Evolutionary conservation across 2,113 vertebrate species (phyloP).

Genomic region (Pyxicephalus adspersus): DNA sequence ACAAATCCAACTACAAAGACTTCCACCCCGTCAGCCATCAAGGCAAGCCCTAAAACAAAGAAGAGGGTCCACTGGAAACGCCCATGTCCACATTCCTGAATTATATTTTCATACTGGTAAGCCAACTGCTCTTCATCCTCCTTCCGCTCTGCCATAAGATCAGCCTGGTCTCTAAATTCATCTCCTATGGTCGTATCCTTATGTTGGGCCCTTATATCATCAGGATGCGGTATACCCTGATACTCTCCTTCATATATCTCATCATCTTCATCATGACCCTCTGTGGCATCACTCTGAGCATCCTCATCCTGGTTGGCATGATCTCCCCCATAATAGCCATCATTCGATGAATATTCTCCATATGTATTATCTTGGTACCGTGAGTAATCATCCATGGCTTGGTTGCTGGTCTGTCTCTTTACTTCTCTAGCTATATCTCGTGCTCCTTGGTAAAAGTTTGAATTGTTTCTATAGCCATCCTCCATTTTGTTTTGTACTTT

Average conservation of each 20-base stretch:
- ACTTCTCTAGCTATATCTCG: conserved; percentile 64
- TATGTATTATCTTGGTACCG: conserved; percentile 78
- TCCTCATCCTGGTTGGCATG: conserved; percentile 84
- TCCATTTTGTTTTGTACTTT: conserved; percentile 72
- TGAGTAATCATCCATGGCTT: conserved; percentile 69
- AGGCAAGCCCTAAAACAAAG: conserved; percentile 87
- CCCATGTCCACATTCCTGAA: conserved; percentile 95
- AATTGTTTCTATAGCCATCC: conserved; percentile 79
- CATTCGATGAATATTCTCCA: conserved; percentile 70
- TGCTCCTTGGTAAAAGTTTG: conserved; percentile 71
- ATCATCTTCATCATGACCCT: conserved; percentile 93
- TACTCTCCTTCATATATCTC: conserved; percentile 98
- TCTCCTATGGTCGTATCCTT: conserved; percentile 67
- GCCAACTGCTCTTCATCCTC: conserved; percentile 88
- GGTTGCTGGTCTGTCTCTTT: conserved; percentile 56
- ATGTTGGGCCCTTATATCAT: conserved; percentile 83
- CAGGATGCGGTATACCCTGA: conserved; percentile 94
- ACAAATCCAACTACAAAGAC: conserved; percentile 95
- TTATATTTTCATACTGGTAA: conserved; percentile 93
- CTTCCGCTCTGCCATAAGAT: conserved; percentile 83
- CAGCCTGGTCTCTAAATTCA: conserved; percentile 72
- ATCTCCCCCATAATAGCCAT: conserved; percentile 74
- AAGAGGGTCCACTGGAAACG: conserved; percentile 98
- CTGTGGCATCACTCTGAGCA: conserved; percentile 90
- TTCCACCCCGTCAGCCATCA: conserved; percentile 97